Conservation (phyloP, 2,113 vertebrate genomes). For the Dipodomys spectabilis region DNA sequence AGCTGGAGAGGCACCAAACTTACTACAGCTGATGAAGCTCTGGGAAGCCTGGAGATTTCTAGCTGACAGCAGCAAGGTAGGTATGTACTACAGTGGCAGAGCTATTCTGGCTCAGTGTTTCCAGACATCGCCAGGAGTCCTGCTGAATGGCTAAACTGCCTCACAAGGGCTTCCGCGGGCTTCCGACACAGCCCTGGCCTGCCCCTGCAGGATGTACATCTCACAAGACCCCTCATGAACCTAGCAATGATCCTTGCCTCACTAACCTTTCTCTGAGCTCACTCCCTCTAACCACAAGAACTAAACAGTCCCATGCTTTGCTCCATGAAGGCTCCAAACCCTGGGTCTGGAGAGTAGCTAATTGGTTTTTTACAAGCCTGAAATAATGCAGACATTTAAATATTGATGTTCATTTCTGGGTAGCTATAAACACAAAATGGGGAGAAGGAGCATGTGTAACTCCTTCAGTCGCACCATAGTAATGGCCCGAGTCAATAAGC, state of each 20-base stretch:
- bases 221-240: conserved; percentile 16
- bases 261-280: conserved; percentile 51
- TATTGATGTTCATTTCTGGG: conserved; percentile 82
- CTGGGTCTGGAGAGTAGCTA: conserved; percentile 60
- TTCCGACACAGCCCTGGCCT: background rate
- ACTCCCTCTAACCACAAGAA: conserved; percentile 66
- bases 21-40: background rate
- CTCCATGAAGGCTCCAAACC: conserved; percentile 43
- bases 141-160: background rate
- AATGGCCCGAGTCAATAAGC: conserved; percentile 57
- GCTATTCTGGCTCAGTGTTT: background rate
- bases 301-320: conserved; percentile 68
- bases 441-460: conserved; percentile 62
- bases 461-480: conserved; percentile 53
- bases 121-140: background rate
- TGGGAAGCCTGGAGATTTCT: conserved; percentile 1
- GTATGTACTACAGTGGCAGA: background rate
- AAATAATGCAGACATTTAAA: conserved; percentile 80
- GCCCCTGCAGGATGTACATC: background rate
- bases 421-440: conserved; percentile 77
- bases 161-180: background rate
- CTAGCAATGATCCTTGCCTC: conserved; percentile 47
- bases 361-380: conserved; percentile 81
- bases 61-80: background rate
- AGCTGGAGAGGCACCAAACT: background rate